Conservation (phyloP, 92 coral and sea anemone species). For the Micromussa lordhowensis region DNA sequence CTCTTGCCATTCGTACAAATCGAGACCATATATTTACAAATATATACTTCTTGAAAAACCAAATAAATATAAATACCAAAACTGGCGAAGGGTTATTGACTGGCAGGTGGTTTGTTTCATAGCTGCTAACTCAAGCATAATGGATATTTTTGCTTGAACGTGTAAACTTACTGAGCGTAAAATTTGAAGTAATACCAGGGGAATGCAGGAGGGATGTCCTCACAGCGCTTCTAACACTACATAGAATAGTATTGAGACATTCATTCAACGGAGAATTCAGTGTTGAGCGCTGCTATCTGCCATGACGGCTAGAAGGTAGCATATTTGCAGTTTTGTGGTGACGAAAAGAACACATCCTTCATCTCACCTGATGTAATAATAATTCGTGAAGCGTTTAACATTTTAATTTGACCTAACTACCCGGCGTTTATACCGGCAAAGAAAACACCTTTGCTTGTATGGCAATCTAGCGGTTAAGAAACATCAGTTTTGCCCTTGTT, state of each 20-base stretch:
- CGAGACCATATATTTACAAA: neutral
- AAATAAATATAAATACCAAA: neutral
- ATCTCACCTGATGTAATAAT: neutral
- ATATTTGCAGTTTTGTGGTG: neutral
- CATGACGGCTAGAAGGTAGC: neutral
- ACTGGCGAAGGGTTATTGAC: neutral
- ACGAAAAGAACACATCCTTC: neutral
- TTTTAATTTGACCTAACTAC: neutral
- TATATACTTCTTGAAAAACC: neutral
- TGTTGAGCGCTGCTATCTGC: neutral
- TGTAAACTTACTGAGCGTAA: constrained; percentile 26
- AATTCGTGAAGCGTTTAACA: neutral
- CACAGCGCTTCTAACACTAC: neutral
- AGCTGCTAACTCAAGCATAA: constrained; percentile 19
- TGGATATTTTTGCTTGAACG: neutral
- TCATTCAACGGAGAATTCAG: neutral
- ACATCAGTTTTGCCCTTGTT: neutral
- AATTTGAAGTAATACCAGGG: constrained; percentile 30
- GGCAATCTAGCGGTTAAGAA: neutral
- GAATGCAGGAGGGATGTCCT: neutral
- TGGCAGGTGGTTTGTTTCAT: neutral
- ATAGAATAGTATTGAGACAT: neutral
- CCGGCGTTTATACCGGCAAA: neutral
- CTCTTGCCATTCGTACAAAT: neutral
- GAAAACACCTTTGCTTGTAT: neutral